Evolutionary conservation across 2,797 vertebrate genomes (phyloP).

Genomic region (Xenops minutus): DNA sequence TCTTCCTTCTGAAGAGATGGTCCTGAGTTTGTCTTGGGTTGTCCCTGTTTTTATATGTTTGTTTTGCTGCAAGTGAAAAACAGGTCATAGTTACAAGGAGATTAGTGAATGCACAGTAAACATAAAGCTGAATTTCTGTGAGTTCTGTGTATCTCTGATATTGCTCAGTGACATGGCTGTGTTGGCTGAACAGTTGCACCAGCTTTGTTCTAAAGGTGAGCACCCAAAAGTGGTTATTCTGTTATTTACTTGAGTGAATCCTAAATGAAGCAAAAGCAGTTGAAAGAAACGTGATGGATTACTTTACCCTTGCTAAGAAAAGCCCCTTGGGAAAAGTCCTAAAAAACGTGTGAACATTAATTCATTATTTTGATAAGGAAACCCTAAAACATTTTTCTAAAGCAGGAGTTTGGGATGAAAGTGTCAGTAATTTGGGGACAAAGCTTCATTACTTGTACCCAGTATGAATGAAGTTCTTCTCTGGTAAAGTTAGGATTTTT

Average conservation of each 20-base stretch:
- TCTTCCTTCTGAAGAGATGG: not conserved
- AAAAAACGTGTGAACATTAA: not conserved
- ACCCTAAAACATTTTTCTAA: not conserved
- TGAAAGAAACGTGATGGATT: accelerated
- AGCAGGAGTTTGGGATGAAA: not conserved
- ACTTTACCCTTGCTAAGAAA: not conserved
- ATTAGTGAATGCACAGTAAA: not conserved
- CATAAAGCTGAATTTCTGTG: not conserved
- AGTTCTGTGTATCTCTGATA: not conserved
- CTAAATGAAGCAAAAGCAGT: not conserved
- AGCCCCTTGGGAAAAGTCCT: not conserved
- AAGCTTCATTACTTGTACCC: not conserved
- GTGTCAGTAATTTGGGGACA: not conserved
- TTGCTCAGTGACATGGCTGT: not conserved
- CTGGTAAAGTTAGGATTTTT: not conserved
- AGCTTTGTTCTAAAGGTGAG: not conserved
- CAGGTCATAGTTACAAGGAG: not conserved
- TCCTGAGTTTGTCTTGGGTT: not conserved
- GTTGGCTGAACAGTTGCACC: not conserved
- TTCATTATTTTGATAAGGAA: not conserved
- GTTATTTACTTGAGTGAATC: not conserved
- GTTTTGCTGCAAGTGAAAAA: not conserved
- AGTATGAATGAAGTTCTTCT: not conserved
- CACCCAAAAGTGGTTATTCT: not conserved
- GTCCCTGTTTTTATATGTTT: not conserved